Conservation (phyloP, 2,888 invertebrate genomes). For the Eupithecia pulchellata region DNA sequence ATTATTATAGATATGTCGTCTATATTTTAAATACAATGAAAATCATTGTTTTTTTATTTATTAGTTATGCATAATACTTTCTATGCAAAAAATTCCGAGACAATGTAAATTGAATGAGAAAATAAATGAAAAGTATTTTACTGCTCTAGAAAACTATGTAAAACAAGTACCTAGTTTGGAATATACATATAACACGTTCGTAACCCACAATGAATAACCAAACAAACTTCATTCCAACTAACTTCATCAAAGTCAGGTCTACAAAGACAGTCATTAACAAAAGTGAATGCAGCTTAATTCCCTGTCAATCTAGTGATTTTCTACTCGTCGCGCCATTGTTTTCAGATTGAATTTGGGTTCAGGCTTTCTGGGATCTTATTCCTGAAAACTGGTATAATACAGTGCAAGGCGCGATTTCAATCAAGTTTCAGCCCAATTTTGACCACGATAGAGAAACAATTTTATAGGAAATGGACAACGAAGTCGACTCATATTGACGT, state of each 20-base stretch:
- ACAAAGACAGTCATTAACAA: conserved; percentile 11
- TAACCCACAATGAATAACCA: neutral
- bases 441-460: neutral
- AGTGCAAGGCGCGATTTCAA: neutral
- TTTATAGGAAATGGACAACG: too few relatives aligned
- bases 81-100: too few relatives aligned
- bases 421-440: neutral
- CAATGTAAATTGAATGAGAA: too few relatives aligned
- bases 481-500: too few relatives aligned
- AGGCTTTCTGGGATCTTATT: conserved; percentile 13
- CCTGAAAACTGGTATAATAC: neutral
- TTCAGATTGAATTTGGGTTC: conserved; percentile 19
- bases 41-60: too few relatives aligned
- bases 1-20: too few relatives aligned
- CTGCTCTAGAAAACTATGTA: too few relatives aligned
- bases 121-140: too few relatives aligned
- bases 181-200: neutral
- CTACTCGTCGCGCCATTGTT: conserved; percentile 24
- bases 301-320: conserved; percentile 21
- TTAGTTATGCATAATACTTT: too few relatives aligned
- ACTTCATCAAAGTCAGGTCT: neutral
- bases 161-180: too few relatives aligned
- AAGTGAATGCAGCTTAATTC: conserved; percentile 14
- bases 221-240: conserved; percentile 4
- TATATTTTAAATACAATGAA: too few relatives aligned